Percentiles rank a stretch among this genome's conserved stretches.
phyloP scores from a whole-genome alignment of 1,140 invertebrate species.

The Cotesia vestalis region DNA sequence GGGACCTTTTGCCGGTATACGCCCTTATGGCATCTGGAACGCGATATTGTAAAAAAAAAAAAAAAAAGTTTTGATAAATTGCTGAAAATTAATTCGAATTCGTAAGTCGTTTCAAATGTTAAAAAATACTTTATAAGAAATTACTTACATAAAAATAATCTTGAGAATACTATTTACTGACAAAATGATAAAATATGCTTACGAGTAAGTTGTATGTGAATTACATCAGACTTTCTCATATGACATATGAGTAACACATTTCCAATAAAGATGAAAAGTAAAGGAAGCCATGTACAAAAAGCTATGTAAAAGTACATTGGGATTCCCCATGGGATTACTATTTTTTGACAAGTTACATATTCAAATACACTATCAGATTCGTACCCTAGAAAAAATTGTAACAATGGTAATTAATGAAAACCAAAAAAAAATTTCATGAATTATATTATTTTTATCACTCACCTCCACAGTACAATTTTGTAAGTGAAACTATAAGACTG shows the following conservation, averaged over 20 bases:
- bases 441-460: constrained; percentile 23
- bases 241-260: constrained; percentile 55
- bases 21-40: no score
- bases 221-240: constrained; percentile 49
- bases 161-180: background rate
- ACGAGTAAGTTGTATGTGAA: constrained; percentile 49
- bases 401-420: background rate
- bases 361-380: constrained; percentile 60
- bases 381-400: constrained; percentile 47
- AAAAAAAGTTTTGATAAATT: no score
- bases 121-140: no score
- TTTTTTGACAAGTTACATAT: constrained; percentile 53
- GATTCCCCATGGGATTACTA: constrained; percentile 50
- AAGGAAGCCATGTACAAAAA: constrained; percentile 57
- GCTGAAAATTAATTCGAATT: no score
- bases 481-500: constrained; percentile 50
- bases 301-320: constrained; percentile 57
- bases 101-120: no score
- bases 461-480: constrained; percentile 52
- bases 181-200: constrained; percentile 37
- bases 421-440: background rate
- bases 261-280: constrained; percentile 55
- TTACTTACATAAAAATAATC: no score
- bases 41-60: no score
- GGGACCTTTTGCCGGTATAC: no score